These are phyloP conservation scores for Meta bourneti DNA, from an alignment of 2,888 invertebrate genomes.

Conservation along the genomic window DNA sequence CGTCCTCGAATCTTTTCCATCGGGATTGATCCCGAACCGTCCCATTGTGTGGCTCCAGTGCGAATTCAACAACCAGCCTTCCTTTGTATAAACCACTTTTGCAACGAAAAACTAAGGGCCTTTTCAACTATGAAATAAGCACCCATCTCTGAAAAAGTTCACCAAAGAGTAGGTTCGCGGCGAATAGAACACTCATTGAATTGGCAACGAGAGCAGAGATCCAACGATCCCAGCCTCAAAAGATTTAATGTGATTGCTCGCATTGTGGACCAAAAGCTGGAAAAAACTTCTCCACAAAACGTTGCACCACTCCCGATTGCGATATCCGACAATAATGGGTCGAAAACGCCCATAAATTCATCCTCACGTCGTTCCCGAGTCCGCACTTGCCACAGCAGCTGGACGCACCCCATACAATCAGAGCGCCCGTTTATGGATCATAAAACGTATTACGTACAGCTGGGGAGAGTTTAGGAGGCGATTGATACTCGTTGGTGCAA, in stretches of 20 bases:
- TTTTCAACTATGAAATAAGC: no score
- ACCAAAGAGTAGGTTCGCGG: background rate
- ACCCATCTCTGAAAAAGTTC: background rate
- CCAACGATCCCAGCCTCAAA: background rate
- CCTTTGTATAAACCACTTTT: no score
- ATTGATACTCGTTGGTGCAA: background rate
- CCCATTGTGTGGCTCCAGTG: no score
- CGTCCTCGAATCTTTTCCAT: no score
- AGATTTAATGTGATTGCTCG: slow-evolving; percentile 54
- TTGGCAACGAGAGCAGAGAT: background rate
- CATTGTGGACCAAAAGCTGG: background rate
- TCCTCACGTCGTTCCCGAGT: background rate
- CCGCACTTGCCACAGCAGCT: background rate
- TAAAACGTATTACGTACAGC: background rate
- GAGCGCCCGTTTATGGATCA: slow-evolving; percentile 33
- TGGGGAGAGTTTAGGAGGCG: background rate
- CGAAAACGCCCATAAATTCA: slow-evolving; percentile 19
- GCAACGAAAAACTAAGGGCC: no score
- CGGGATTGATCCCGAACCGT: no score
- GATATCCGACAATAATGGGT: background rate
- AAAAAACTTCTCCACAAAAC: background rate
- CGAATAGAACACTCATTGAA: no score
- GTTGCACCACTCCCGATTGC: no score
- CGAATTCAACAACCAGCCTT: no score
- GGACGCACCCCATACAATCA: background rate